Evolutionary conservation across 2,797 vertebrate species (phyloP).

Genomic region (Channa striata): DNA sequence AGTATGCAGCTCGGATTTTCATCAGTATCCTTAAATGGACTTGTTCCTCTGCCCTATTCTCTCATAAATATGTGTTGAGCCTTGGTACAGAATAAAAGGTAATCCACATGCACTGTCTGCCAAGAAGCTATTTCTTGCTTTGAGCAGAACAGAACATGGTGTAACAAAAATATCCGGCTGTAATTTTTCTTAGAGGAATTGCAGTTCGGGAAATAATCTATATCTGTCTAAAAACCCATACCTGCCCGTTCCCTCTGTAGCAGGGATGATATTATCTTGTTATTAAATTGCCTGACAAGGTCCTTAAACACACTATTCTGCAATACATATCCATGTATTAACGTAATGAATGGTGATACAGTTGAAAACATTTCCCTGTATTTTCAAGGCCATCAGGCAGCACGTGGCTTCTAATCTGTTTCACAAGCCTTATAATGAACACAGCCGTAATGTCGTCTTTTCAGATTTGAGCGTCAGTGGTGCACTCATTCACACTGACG

Average conservation of each 20-base stretch:
- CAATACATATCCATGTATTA: not conserved
- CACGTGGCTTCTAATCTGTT: slow-evolving; percentile 6
- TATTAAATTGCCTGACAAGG: slow-evolving; percentile 1
- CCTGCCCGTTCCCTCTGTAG: slow-evolving; percentile 1
- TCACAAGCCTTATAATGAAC: slow-evolving; percentile 23
- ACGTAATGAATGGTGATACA: slow-evolving; percentile 19
- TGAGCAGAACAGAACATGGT: slow-evolving; percentile 60
- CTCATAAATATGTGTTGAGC: slow-evolving; percentile 64
- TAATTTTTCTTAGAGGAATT: slow-evolving; percentile 54
- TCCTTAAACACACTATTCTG: not conserved
- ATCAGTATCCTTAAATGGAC: slow-evolving; percentile 71
- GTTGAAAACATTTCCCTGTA: slow-evolving; percentile 1
- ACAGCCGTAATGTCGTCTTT: slow-evolving; percentile 17
- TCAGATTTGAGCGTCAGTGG: slow-evolving; percentile 32
- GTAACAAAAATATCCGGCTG: slow-evolving; percentile 63
- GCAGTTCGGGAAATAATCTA: slow-evolving; percentile 43
- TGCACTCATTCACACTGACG: slow-evolving; percentile 37
- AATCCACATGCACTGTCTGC: slow-evolving; percentile 69
- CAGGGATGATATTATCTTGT: slow-evolving; percentile 25
- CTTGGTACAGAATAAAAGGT: slow-evolving; percentile 71
- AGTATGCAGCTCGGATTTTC: slow-evolving; percentile 53
- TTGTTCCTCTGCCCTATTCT: slow-evolving; percentile 59
- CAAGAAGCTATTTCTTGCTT: slow-evolving; percentile 71
- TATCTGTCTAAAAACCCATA: slow-evolving; percentile 42
- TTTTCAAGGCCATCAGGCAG: slow-evolving; percentile 37